Percentiles rank a stretch among this genome's conserved stretches.
Evolutionary conservation across 37 sponge, comb jelly and placozoan genomes (phyloP).

Genomic region (Aplysina aerophoba): DNA sequence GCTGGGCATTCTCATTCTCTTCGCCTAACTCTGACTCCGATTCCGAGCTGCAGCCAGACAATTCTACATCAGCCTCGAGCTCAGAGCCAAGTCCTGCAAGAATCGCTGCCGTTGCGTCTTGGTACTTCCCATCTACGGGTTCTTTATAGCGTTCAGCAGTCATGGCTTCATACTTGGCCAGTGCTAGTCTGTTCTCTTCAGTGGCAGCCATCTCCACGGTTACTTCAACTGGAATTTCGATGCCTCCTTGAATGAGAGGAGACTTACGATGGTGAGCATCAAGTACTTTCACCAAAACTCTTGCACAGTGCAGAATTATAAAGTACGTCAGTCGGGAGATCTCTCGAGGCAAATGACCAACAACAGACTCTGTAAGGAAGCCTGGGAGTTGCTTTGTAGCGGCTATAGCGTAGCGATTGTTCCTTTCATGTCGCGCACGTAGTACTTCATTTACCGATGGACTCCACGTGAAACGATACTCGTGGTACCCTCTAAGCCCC

Average conservation of each 20-base stretch:
- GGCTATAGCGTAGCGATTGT: conserved; percentile 64
- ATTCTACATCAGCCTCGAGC: not conserved
- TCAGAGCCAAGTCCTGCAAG: not conserved
- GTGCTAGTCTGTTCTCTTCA: conserved; percentile 25
- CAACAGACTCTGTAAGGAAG: not conserved
- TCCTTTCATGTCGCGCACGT: conserved; percentile 15
- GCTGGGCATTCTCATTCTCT: not conserved
- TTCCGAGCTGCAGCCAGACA: not conserved
- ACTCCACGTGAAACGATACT: conserved; percentile 27
- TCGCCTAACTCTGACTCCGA: too few relatives aligned
- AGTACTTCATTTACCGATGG: conserved; percentile 39
- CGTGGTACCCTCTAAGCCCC: conserved; percentile 62
- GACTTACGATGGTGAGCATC: conserved; percentile 26
- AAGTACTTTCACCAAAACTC: not conserved
- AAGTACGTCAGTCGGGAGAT: conserved; percentile 41
- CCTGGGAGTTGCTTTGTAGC: conserved; percentile 46
- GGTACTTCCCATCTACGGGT: conserved; percentile 49
- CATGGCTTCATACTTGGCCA: conserved; percentile 31
- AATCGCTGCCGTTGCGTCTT: conserved; percentile 54
- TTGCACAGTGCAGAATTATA: conserved; percentile 46
- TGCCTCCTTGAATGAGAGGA: conserved; percentile 47
- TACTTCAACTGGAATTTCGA: conserved; percentile 49
- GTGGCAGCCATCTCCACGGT: conserved; percentile 36
- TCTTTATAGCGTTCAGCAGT: conserved; percentile 43
- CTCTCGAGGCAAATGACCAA: conserved; percentile 58